These are phyloP conservation scores for Sinocyclocheilus maitianheensis DNA, from an alignment of 2,113 vertebrate species.

Conservation along the genomic window DNA sequence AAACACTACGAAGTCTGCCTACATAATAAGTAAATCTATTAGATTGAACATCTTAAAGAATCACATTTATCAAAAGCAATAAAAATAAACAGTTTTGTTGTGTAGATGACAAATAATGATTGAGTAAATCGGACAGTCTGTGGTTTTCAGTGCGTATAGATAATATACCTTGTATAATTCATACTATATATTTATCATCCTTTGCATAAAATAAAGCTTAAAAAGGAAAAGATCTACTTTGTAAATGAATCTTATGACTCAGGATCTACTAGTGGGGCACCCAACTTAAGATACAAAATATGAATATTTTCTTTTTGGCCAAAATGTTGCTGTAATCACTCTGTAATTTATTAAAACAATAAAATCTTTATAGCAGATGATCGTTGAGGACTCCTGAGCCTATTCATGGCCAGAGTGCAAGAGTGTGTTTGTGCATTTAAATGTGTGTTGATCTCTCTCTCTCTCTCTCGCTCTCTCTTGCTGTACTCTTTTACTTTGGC, in stretches of 20 bases:
- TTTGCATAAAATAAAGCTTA: background rate
- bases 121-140: background rate
- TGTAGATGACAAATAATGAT: background rate
- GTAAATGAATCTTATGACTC: background rate
- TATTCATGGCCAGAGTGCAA: background rate
- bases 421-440: background rate
- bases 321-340: constrained; percentile 1
- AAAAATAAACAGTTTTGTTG: background rate
- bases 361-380: constrained; percentile 15
- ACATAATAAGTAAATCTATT: background rate
- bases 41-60: background rate
- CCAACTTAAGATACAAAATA: background rate
- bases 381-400: constrained; percentile 5
- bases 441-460: background rate
- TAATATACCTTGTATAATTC: too few species aligned
- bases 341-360: constrained; percentile 5
- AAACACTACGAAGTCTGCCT: background rate
- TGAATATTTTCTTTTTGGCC: background rate
- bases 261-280: background rate
- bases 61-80: background rate
- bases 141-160: background rate
- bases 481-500: constrained; percentile 30
- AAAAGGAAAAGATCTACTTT: background rate
- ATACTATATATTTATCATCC: background rate
- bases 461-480: background rate